Evolutionary conservation across 2,888 invertebrate species (phyloP).

Genomic region (Aromia moschata): DNA sequence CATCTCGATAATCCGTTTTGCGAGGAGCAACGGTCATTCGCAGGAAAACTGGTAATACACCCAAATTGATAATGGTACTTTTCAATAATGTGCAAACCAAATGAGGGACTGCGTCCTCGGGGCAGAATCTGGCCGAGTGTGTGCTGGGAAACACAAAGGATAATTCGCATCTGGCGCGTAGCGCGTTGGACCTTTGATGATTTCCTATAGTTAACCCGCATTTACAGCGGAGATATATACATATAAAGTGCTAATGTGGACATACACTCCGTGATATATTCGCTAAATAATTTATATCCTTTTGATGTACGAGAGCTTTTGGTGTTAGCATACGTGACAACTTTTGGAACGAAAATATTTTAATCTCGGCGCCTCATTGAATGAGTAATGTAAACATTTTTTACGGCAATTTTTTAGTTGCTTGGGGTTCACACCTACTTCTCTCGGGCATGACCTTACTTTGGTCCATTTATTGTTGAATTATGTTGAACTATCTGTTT

Average conservation of each 20-base stretch:
- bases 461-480: too few species aligned
- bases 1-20: neutral
- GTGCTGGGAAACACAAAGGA: slow-evolving; percentile 58
- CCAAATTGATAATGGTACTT: slow-evolving; percentile 54
- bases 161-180: slow-evolving; percentile 58
- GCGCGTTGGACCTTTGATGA: slow-evolving; percentile 58
- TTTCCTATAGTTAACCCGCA: slow-evolving; percentile 56
- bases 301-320: slow-evolving; percentile 49
- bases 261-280: slow-evolving; percentile 53
- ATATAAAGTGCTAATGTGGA: slow-evolving; percentile 56
- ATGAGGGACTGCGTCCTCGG: slow-evolving; percentile 43
- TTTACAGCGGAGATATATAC: slow-evolving; percentile 48
- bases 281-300: slow-evolving; percentile 57
- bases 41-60: slow-evolving; percentile 44
- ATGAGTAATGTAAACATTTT: slow-evolving; percentile 1
- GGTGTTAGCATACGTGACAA: slow-evolving; percentile 34
- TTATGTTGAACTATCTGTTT: too few species aligned
- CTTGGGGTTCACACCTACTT: neutral
- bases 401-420: neutral
- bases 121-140: slow-evolving; percentile 48
- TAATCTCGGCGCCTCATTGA: slow-evolving; percentile 2
- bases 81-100: slow-evolving; percentile 57
- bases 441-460: too few species aligned
- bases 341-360: slow-evolving; percentile 23
- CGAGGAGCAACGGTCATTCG: slow-evolving; percentile 7